Evolutionary conservation across 2,888 invertebrate genomes (phyloP), one percentile per base, ranked within the genome.

Genomic region (Gandaritis pyraliata): DNA sequence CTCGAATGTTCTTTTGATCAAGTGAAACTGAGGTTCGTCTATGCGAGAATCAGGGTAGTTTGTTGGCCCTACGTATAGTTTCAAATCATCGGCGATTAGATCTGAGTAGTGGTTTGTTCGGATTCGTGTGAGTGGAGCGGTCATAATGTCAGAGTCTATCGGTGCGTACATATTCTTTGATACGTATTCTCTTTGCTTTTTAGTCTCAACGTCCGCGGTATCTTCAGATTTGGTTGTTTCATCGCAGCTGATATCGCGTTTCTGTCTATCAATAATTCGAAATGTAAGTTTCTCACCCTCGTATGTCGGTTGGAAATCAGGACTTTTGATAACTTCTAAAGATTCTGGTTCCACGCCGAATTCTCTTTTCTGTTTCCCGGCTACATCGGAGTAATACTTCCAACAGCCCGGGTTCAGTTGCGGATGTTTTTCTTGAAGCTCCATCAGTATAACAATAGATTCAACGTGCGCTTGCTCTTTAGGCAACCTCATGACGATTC

Each of bases 321-420:
- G 76, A 38, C 78, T 82, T 67, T 84, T 90, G 0, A 91, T 86
- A 0, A 90, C 77, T 55, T 88, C 84, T 39, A 91, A 62, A 0
- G 91, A 91, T 43, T 85, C 84, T 0, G 89, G 90, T 62, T 91
- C 91, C 0, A 91, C 88, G 0, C 91, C 91, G 53, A 90, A 91
- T 59, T 90, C 87, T n/a, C 91, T 72, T 55, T 88, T 91, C 60
- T 88, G 88, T 66, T 90, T 90, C 0, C 91, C 91, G 29, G 87
- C 86, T 0, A 90, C 85, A 65, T 90, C 88, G 0, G 90, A 90
- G 65, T 91, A 91, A 51, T 83, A 86, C 57, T 91, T 91, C 90
- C 90, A 91, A 55, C 86, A 83, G 53, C 88, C 85, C 0, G 85
- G 86, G 51, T 87, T 90, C n/a, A 91, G 73, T 4, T 74, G 73